phyloP scores from a whole-genome alignment of 2,113 vertebrate genomes.

The Vombatus ursinus region DNA sequence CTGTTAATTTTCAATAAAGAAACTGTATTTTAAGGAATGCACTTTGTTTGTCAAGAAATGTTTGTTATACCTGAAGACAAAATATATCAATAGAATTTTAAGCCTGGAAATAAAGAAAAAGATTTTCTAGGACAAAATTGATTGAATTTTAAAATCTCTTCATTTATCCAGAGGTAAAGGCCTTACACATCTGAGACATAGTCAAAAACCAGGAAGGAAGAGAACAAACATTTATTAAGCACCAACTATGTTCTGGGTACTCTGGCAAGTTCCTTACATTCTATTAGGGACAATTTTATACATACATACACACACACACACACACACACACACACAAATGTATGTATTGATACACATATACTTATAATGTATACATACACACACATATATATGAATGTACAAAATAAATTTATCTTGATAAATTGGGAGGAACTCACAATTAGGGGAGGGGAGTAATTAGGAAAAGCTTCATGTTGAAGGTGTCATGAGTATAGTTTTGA shows the following conservation, averaged over 20 bases:
- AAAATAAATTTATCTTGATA: not conserved
- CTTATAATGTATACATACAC: too few relatives aligned
- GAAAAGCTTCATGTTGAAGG: too few relatives aligned
- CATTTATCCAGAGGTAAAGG: not conserved
- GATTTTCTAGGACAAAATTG: too few relatives aligned
- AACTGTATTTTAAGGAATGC: not conserved
- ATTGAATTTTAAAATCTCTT: too few relatives aligned
- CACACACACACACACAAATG: too few relatives aligned
- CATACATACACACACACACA: too few relatives aligned
- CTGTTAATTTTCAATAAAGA: not conserved
- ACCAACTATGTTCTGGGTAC: too few relatives aligned
- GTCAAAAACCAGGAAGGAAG: not conserved
- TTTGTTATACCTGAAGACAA: not conserved
- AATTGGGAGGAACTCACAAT: not conserved
- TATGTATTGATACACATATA: too few relatives aligned
- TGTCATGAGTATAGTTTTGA: too few relatives aligned
- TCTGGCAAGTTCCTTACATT: too few relatives aligned
- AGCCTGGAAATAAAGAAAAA: not conserved
- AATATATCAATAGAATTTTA: not conserved
- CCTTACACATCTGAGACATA: not conserved
- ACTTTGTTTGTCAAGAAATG: not conserved
- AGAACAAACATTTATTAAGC: not conserved
- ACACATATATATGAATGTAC: not conserved
- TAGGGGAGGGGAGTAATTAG: too few relatives aligned
- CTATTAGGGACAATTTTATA: too few relatives aligned